A percentile compares a stretch with the other conserved stretches of the same genome.
Evolutionary conservation across 1,140 invertebrate genomes (phyloP).

Genomic region (Pteromalus puparum): DNA sequence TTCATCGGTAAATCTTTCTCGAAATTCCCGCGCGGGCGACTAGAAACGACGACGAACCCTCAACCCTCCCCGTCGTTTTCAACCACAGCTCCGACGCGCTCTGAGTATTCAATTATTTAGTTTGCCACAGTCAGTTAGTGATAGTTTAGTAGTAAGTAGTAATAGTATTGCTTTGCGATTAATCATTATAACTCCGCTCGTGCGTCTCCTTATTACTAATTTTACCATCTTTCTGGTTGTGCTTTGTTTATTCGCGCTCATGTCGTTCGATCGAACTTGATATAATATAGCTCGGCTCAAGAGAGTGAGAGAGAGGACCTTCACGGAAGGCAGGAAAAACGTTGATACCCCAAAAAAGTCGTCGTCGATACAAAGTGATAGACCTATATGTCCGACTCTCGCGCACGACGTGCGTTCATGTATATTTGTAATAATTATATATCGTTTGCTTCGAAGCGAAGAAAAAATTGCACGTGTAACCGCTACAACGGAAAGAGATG

Average conservation of each 20-base stretch:
- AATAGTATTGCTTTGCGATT: slow-evolving; percentile 41
- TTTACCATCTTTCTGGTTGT: slow-evolving; percentile 23
- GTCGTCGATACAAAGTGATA: neutral
- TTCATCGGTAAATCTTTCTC: neutral
- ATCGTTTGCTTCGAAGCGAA: neutral
- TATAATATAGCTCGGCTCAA: neutral
- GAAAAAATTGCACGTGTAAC: neutral
- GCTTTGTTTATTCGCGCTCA: neutral
- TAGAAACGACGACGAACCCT: slow-evolving; percentile 40
- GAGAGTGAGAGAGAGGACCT: slow-evolving; percentile 1
- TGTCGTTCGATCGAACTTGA: slow-evolving; percentile 27
- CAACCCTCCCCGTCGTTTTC: neutral
- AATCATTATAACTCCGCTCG: neutral
- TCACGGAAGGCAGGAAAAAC: slow-evolving; percentile 47
- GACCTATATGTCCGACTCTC: neutral
- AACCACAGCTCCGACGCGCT: slow-evolving; percentile 17
- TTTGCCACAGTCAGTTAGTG: slow-evolving; percentile 16
- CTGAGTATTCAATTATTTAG: slow-evolving; percentile 40
- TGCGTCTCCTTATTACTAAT: slow-evolving; percentile 40
- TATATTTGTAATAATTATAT: neutral
- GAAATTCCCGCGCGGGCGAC: slow-evolving; percentile 26
- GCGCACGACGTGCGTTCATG: neutral
- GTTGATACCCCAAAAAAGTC: slow-evolving; percentile 14
- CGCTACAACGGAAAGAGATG: neutral
- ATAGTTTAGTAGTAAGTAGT: neutral